Evolutionary conservation across 2,888 invertebrate species (phyloP).

Genomic region (Cabera pusaria): DNA sequence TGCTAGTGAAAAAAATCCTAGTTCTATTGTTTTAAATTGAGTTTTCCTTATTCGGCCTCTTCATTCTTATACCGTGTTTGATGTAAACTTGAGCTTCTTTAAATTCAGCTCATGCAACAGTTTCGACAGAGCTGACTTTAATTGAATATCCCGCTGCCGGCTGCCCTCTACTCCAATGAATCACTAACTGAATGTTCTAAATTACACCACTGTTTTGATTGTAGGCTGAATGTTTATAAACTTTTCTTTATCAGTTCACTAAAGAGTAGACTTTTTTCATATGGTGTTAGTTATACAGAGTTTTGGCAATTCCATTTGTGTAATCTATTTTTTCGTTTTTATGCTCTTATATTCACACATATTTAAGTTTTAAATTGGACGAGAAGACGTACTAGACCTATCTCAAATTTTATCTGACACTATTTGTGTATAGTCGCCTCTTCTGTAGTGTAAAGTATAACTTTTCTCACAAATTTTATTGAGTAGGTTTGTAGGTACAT

Average conservation of each 20-base stretch:
- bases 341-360: too few relatives aligned
- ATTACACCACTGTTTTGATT: constrained; percentile 7
- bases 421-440: too few relatives aligned
- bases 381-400: too few relatives aligned
- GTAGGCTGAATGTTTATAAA: constrained; percentile 7
- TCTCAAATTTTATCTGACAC: too few relatives aligned
- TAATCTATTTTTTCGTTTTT: too few relatives aligned
- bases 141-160: constrained; percentile 11
- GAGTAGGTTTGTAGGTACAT: too few relatives aligned
- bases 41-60: background rate
- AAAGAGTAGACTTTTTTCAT: background rate
- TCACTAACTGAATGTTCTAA: constrained; percentile 5
- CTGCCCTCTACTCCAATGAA: constrained; percentile 7
- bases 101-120: constrained; percentile 14
- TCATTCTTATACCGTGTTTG: background rate
- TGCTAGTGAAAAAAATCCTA: background rate
- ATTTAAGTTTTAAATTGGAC: too few relatives aligned
- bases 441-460: too few relatives aligned
- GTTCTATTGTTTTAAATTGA: too few relatives aligned
- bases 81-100: constrained; percentile 5
- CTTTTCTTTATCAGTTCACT: background rate
- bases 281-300: too few relatives aligned
- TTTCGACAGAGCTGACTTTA: constrained; percentile 9
- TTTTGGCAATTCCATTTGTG: too few relatives aligned
- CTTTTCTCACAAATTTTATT: background rate